phyloP scores from a whole-genome alignment of 1,140 invertebrate genomes.

The Cyphomyrmex costatus region DNA sequence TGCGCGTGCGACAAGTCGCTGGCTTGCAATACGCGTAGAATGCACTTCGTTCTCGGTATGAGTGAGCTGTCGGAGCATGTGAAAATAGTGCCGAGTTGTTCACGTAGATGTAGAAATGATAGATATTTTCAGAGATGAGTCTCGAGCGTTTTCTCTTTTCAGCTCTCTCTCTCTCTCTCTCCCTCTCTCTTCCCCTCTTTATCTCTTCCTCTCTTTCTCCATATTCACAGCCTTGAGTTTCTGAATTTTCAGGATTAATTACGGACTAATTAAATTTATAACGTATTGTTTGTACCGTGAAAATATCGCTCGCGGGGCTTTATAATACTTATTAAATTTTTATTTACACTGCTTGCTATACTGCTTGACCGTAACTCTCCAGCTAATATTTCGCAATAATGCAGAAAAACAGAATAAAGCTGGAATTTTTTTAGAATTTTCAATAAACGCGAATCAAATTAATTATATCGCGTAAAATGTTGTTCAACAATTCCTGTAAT shows the following conservation, averaged over 20 bases:
- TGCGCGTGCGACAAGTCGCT: constrained; percentile 65
- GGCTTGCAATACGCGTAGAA: constrained; percentile 45
- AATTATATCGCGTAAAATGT: constrained; percentile 25
- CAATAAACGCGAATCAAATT: constrained; percentile 15
- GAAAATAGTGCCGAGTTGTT: constrained; percentile 56
- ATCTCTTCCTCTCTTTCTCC: background rate
- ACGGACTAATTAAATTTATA: constrained; percentile 10
- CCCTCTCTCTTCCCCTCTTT: background rate
- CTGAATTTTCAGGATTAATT: constrained; percentile 33
- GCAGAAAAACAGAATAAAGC: background rate
- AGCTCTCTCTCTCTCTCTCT: background rate
- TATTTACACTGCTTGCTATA: background rate
- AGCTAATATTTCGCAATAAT: constrained; percentile 17
- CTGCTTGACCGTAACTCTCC: background rate
- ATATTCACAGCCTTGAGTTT: background rate
- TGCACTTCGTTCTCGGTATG: constrained; percentile 39
- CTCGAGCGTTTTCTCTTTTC: constrained; percentile 15
- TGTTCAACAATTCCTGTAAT: constrained; percentile 28
- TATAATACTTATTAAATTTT: constrained; percentile 19
- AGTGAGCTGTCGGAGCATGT: constrained; percentile 41
- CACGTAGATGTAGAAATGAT: constrained; percentile 43
- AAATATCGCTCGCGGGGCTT: background rate
- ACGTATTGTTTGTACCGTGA: background rate
- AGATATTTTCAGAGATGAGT: constrained; percentile 67
- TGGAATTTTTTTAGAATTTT: constrained; percentile 2